These are phyloP conservation scores for Lepilemur ruficaudatus DNA, from an alignment of 2,797 vertebrate genomes.

Conservation along the genomic window DNA sequence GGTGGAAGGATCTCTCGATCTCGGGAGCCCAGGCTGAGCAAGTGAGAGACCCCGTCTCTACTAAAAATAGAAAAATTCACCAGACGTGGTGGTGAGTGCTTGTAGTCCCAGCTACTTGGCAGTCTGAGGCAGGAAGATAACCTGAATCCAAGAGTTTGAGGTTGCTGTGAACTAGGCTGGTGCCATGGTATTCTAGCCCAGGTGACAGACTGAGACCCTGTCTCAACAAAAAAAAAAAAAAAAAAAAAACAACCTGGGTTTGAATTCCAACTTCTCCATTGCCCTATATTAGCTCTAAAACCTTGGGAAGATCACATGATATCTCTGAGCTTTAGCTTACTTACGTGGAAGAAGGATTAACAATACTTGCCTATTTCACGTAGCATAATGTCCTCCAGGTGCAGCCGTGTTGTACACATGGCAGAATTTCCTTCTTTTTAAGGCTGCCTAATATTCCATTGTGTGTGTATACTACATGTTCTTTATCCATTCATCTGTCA, in stretches of 20 bases:
- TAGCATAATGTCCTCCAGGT: background rate
- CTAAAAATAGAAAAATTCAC: too few relatives aligned
- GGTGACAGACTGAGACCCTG: too few relatives aligned
- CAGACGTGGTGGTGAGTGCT: accelerated
- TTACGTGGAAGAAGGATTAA: background rate
- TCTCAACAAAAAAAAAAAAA: too few relatives aligned
- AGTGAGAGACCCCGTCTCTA: too few relatives aligned
- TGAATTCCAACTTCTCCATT: background rate
- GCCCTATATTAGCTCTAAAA: background rate
- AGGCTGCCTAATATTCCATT: background rate
- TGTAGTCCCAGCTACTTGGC: too few relatives aligned
- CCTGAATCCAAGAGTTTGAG: too few relatives aligned
- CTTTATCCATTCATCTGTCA: background rate
- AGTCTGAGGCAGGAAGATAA: too few relatives aligned
- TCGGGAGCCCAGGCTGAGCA: too few relatives aligned
- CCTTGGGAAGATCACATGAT: background rate
- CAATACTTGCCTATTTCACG: background rate
- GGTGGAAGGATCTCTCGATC: too few relatives aligned
- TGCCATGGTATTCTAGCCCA: too few relatives aligned
- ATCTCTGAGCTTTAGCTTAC: background rate
- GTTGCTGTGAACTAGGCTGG: too few relatives aligned
- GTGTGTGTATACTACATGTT: background rate
- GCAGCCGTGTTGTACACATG: background rate
- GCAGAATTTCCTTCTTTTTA: background rate
- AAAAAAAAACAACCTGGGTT: background rate